These are phyloP conservation scores for Rhamnusium bicolor DNA, from an alignment of 2,888 invertebrate genomes.

Conservation along the genomic window DNA sequence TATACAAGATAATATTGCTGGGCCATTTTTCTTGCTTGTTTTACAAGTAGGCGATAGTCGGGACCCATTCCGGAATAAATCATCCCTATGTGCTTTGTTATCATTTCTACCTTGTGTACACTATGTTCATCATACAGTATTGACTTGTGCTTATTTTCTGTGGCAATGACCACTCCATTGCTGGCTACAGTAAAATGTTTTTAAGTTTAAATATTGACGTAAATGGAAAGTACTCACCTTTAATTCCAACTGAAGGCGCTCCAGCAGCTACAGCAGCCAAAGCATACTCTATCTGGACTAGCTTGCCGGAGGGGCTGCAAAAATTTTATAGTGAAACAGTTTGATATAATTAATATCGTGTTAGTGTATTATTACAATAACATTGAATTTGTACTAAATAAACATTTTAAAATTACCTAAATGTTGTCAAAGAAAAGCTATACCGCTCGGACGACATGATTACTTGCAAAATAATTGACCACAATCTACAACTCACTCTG, in stretches of 20 bases:
- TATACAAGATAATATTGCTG: slow-evolving; percentile 94
- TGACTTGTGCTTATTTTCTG: slow-evolving; percentile 99
- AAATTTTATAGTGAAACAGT: too few relatives aligned
- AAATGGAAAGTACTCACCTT: slow-evolving; percentile 76
- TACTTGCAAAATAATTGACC: slow-evolving; percentile 53
- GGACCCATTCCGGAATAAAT: slow-evolving; percentile 98
- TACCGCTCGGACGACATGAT: slow-evolving; percentile 96
- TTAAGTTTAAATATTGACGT: background rate
- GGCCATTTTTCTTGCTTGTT: slow-evolving; percentile 94
- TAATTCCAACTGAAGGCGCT: slow-evolving; percentile 98
- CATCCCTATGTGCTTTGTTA: slow-evolving; percentile 97
- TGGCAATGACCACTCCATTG: slow-evolving; percentile 98
- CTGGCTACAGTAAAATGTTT: slow-evolving; percentile 78
- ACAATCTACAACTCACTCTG: slow-evolving; percentile 16
- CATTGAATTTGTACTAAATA: background rate
- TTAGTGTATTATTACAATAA: slow-evolving; percentile 5
- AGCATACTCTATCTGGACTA: slow-evolving; percentile 99
- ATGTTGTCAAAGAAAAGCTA: slow-evolving; percentile 95
- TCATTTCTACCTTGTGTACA: slow-evolving; percentile 96
- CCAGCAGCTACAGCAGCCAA: slow-evolving; percentile 98
- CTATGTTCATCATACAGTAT: slow-evolving; percentile 97
- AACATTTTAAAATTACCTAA: slow-evolving; percentile 76
- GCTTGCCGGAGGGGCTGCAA: slow-evolving; percentile 95
- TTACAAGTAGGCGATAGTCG: slow-evolving; percentile 91
- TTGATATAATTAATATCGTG: too few relatives aligned